Base-by-base conservation (phyloP, 2,113 vertebrate species). In the Micronisus gabar region DNA sequence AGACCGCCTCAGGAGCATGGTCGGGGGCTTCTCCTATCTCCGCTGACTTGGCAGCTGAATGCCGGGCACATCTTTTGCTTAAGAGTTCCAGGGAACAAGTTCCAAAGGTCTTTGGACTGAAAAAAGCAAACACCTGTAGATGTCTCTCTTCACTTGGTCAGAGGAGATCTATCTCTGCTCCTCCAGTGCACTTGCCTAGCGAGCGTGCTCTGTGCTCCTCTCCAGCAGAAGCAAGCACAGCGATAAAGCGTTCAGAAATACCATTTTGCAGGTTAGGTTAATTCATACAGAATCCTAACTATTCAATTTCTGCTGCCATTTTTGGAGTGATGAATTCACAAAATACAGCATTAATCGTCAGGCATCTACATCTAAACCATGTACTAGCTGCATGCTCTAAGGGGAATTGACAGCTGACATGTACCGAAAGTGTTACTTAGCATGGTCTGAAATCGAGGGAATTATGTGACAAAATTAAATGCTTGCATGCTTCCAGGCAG, bases 141-240 rank as follows among this genome's bases (percentile, higher is more conserved):
- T 78, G 91, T 94, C 89, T 97, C 93, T 95, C 81, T 96, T 90
- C 71, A 63, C 92, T 81, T 73, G 81, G 71, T 56, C 94, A 85
- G 78, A 71, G 12, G 23, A 90, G 47, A 91, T 82, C 80, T 62
- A 48, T 87, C 9, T 86, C 19, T 1, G 4, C 45, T 86, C 11
- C 29, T 50, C 73, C 50, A 36, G 30, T 3, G 13, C 20, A 19
- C 30, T 81, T n/a, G 58, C 52, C 27, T 40, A 22, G 22, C 14
- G 14, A 25, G 1, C 0, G 0, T 36, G 48, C 32, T 93, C 45
- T 27, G 13, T 10, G 36, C 29, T 88, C 30, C 63, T 87, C 53
- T 59, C 47, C 55, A 48, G 62, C 15, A 41, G 66, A 75, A 75
- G 26, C 15, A 65, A 71, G 50, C 18, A 38, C 7, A 2, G 2